These are phyloP conservation scores for Chloroclystis v-ata DNA, from an alignment of 2,888 invertebrate species.

Conservation along the genomic window DNA sequence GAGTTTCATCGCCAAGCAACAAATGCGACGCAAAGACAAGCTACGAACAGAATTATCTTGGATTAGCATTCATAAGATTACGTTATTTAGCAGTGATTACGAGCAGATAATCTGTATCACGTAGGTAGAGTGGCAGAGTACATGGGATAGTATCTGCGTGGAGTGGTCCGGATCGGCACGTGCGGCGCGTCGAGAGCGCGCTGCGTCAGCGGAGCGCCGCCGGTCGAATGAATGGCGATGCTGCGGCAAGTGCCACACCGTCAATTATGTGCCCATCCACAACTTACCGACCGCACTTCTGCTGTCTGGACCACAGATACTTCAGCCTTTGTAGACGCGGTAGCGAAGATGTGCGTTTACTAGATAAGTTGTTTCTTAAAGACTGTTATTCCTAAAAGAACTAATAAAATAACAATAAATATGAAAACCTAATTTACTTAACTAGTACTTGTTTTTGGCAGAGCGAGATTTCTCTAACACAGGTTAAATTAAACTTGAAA, in stretches of 20 bases:
- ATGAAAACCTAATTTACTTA: too few relatives aligned
- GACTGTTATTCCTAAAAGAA: too few relatives aligned
- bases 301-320: not conserved
- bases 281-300: slow-evolving; percentile 46
- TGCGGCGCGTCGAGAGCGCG: slow-evolving; percentile 58
- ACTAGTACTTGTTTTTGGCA: too few relatives aligned
- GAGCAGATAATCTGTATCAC: slow-evolving; percentile 12
- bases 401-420: too few relatives aligned
- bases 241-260: slow-evolving; percentile 47
- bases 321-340: too few relatives aligned
- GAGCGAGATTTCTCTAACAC: too few relatives aligned
- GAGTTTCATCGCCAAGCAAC: too few relatives aligned
- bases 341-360: too few relatives aligned
- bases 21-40: too few relatives aligned
- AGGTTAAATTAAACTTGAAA: too few relatives aligned
- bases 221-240: slow-evolving; percentile 44
- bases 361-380: too few relatives aligned
- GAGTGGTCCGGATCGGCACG: slow-evolving; percentile 72
- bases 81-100: not conserved
- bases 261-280: slow-evolving; percentile 62
- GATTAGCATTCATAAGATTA: not conserved
- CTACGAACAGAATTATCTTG: too few relatives aligned
- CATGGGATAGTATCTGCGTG: slow-evolving; percentile 55
- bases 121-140: slow-evolving; percentile 18
- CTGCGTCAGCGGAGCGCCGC: slow-evolving; percentile 54